Evolutionary conservation across 2,888 invertebrate species (phyloP).

Genomic region (Watsonalla binaria): DNA sequence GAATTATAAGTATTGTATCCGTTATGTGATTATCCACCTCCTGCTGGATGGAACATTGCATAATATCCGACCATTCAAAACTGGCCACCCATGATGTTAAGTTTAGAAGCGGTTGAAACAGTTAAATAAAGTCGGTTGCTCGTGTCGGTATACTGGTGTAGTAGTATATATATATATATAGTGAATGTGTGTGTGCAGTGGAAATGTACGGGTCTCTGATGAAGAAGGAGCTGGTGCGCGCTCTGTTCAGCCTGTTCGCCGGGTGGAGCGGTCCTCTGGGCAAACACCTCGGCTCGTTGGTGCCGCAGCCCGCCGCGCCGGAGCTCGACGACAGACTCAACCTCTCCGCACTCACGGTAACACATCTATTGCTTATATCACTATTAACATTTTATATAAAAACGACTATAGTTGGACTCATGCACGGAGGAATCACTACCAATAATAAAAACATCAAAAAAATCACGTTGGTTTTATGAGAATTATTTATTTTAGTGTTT

Average conservation of each 20-base stretch:
- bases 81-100: too few species aligned
- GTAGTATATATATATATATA: neutral
- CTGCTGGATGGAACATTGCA: too few species aligned
- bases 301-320: constrained; percentile 47
- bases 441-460: too few species aligned
- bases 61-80: too few species aligned
- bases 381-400: neutral
- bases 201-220: constrained; percentile 91
- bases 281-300: constrained; percentile 79
- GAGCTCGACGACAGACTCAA: constrained; percentile 80
- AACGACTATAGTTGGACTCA: too few species aligned
- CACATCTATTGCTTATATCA: neutral
- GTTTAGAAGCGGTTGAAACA: too few species aligned
- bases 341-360: constrained; percentile 79
- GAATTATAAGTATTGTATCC: too few species aligned
- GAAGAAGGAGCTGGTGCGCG: constrained; percentile 91
- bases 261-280: constrained; percentile 96
- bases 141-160: neutral
- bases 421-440: too few species aligned
- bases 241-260: constrained; percentile 94
- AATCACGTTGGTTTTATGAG: too few species aligned
- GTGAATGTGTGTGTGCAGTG: constrained; percentile 78
- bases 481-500: too few species aligned
- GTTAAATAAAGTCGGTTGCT: too few species aligned
- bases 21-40: too few species aligned